These are phyloP conservation scores for Rhopalosiphum maidis DNA, from an alignment of 1,140 invertebrate genomes.

Conservation along the genomic window DNA sequence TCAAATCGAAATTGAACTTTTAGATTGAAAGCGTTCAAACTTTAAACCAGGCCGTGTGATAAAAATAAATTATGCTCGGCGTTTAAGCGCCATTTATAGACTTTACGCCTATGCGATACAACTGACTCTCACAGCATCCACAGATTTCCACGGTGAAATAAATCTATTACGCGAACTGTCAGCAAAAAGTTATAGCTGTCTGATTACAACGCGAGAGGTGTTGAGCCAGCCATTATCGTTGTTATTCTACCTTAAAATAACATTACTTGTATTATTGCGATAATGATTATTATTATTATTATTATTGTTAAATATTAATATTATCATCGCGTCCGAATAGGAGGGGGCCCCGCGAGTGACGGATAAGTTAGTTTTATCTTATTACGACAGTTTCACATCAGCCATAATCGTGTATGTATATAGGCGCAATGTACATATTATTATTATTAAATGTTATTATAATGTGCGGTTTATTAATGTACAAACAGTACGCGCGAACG, in stretches of 20 bases:
- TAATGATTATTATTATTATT: not conserved
- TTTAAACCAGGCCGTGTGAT: not conserved
- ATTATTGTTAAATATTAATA: not conserved
- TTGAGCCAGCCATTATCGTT: not conserved
- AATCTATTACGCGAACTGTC: not conserved
- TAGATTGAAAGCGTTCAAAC: not conserved
- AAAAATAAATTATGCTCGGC: not conserved
- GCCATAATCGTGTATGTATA: not conserved
- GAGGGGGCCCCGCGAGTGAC: not conserved
- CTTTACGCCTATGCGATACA: not conserved
- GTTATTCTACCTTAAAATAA: too few relatives aligned
- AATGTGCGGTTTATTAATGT: conserved; percentile 11
- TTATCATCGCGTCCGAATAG: not conserved
- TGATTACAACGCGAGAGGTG: not conserved
- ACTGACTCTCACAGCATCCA: not conserved
- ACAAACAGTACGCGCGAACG: not conserved
- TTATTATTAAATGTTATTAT: not conserved
- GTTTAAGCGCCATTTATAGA: not conserved
- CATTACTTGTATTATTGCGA: too few relatives aligned
- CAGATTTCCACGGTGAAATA: not conserved
- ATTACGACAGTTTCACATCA: not conserved
- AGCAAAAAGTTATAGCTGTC: not conserved
- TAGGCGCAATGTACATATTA: not conserved
- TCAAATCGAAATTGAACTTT: not conserved
- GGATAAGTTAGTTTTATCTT: not conserved